These are phyloP conservation scores for Albula goreensis DNA, from an alignment of 2,113 vertebrate genomes.

Conservation along the genomic window DNA sequence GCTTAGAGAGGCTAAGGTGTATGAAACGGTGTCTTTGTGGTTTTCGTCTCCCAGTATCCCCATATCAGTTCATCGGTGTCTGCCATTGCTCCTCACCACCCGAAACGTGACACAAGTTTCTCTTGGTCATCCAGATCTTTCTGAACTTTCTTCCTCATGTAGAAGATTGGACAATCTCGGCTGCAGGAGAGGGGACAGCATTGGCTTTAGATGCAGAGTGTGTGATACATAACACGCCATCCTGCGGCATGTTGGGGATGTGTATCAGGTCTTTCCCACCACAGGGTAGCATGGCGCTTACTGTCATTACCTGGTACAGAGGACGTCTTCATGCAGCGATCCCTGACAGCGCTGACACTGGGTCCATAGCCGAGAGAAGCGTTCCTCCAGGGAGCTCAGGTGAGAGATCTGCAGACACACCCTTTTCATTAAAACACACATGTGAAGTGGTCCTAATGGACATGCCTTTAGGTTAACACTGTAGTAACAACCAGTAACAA, in stretches of 20 bases:
- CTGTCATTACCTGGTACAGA: slow-evolving; percentile 79
- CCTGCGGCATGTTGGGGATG: neutral
- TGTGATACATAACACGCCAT: neutral
- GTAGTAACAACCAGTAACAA: neutral
- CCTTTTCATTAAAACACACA: neutral
- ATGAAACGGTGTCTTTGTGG: neutral
- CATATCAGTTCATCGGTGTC: neutral
- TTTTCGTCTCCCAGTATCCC: neutral
- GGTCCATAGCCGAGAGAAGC: slow-evolving; percentile 87
- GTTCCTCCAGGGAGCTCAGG: slow-evolving; percentile 78
- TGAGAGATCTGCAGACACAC: slow-evolving; percentile 73
- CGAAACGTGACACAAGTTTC: slow-evolving; percentile 78
- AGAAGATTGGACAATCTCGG: slow-evolving; percentile 90
- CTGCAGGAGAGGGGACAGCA: slow-evolving; percentile 54
- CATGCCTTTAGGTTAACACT: neutral
- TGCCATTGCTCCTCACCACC: slow-evolving; percentile 61
- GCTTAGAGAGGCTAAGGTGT: neutral
- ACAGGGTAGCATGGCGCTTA: neutral
- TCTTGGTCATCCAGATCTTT: slow-evolving; percentile 87
- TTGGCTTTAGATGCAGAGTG: neutral
- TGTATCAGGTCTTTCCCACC: neutral
- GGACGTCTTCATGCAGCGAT: slow-evolving; percentile 86
- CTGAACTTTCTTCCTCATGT: slow-evolving; percentile 92
- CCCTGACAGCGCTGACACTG: slow-evolving; percentile 91
- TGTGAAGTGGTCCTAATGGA: neutral